Base-by-base conservation (phyloP, 1,140 invertebrate species). In the Oscheius sp. region DNA sequence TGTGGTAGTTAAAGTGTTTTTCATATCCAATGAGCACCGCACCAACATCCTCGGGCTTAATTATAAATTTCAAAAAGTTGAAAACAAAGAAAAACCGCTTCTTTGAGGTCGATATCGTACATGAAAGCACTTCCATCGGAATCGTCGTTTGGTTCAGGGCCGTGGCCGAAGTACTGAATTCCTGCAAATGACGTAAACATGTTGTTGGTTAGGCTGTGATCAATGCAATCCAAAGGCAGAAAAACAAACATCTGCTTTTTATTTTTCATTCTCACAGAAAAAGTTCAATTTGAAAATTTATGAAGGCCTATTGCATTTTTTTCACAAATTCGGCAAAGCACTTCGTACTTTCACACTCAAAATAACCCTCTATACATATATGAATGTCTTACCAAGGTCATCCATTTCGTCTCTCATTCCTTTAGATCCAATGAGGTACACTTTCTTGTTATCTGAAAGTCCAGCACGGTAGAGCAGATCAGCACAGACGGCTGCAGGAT, bases 11-110 rank as follows among this genome's bases (percentile, higher is more conserved):
- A 73, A 97, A 90, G 85, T 96, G 90, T 62, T 91, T 89, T 87
- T 98, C 95, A 86, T 95, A 97, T 28, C 93, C 94, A 62, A 97
- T 92, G 28, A 97, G 87, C 3, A 98, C 95, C 20, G 93, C 93
- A 7, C 90, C 91, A 71, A 97, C 90, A 78, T 94, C 49, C 31
- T 82, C 78, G n/a, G 49, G 38, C 4, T 84, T 13, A 59, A 59
- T 23, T 13, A 31, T 23, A 23, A 23, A 31, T 23, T 10, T 59
- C 23, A 23, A 59, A 20, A 10, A 59, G 13, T 59, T 59, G 20
- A 13, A 64, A 45, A 42, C 10, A 64, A 64, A 64, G 18, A 32
- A 10, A 13, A 10, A 64, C 62, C 15, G 42, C 61, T 62, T 80
- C 75, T 45, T 85, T 80, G 26, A 84, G 55, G 42, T 85, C 77